Evolutionary conservation across 1,140 invertebrate species (phyloP).

Genomic region (Lordiphosa stackelbergi): DNA sequence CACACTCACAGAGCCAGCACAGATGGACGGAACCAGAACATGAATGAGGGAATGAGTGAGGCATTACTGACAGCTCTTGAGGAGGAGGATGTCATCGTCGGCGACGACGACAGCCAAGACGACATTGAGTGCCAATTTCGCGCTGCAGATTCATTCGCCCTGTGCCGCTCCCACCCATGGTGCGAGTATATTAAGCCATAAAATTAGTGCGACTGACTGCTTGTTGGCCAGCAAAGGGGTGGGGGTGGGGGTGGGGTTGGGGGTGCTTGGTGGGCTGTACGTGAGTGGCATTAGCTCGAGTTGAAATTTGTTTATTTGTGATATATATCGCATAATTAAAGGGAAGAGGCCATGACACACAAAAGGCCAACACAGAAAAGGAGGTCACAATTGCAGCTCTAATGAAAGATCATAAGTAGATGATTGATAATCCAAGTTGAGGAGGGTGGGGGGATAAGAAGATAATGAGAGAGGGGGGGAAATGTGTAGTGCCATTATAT

Average conservation of each 20-base stretch:
- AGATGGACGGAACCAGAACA: neutral
- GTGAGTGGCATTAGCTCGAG: constrained; percentile 60
- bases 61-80: constrained; percentile 56
- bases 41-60: constrained; percentile 60
- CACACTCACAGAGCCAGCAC: neutral
- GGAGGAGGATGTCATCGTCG: constrained; percentile 9
- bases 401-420: constrained; percentile 14
- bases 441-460: neutral
- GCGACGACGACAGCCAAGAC: constrained; percentile 28
- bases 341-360: constrained; percentile 7
- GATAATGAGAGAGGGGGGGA: neutral
- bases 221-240: constrained; percentile 10
- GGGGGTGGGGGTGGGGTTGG: neutral
- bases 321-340: constrained; percentile 69
- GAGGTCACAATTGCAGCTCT: neutral
- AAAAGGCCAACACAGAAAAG: constrained; percentile 3
- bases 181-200: constrained; percentile 74
- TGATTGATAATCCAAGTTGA: no score
- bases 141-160: constrained; percentile 40
- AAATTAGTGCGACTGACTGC: constrained; percentile 65
- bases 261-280: constrained; percentile 34
- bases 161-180: constrained; percentile 20
- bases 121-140: constrained; percentile 71
- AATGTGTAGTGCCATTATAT: no score
- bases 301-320: constrained; percentile 65